Percentiles rank a stretch among this genome's conserved stretches.
Evolutionary conservation across 2,113 vertebrate genomes (phyloP).

Genomic region (Syrrhaptes paradoxus): DNA sequence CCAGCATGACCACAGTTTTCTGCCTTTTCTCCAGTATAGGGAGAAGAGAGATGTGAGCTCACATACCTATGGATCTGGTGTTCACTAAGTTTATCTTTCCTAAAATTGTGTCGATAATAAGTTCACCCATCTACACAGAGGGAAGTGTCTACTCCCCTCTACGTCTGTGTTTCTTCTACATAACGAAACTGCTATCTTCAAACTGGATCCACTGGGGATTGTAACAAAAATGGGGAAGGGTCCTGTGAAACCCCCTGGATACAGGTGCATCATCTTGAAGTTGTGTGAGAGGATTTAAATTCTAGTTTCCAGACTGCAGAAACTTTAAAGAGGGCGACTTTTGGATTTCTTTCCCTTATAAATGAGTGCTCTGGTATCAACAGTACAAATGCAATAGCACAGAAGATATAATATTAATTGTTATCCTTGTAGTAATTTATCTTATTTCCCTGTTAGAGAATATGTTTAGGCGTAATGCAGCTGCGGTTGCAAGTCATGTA

Average conservation of each 20-base stretch:
- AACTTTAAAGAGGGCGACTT: not conserved
- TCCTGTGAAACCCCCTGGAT: fast-evolving
- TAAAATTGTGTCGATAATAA: fast-evolving
- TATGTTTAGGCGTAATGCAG: fast-evolving
- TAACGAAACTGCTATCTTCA: fast-evolving
- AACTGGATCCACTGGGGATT: fast-evolving
- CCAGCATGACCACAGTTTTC: fast-evolving
- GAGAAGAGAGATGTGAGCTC: not conserved
- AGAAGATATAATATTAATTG: fast-evolving
- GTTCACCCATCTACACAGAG: fast-evolving
- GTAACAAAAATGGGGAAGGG: not conserved
- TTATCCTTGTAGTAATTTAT: fast-evolving
- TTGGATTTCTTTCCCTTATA: fast-evolving
- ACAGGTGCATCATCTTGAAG: fast-evolving
- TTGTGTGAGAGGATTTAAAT: not conserved
- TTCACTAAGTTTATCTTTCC: not conserved
- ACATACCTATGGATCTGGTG: fast-evolving
- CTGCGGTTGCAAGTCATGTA: not conserved
- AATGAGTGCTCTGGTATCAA: not conserved
- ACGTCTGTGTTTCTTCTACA: not conserved
- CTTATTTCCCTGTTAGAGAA: not conserved
- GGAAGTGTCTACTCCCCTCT: fast-evolving
- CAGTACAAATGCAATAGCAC: too few species aligned
- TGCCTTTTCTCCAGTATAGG: fast-evolving
- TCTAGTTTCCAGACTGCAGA: not conserved